Base-by-base conservation (phyloP, 2,888 invertebrate genomes). In the Xylocampa areola region DNA sequence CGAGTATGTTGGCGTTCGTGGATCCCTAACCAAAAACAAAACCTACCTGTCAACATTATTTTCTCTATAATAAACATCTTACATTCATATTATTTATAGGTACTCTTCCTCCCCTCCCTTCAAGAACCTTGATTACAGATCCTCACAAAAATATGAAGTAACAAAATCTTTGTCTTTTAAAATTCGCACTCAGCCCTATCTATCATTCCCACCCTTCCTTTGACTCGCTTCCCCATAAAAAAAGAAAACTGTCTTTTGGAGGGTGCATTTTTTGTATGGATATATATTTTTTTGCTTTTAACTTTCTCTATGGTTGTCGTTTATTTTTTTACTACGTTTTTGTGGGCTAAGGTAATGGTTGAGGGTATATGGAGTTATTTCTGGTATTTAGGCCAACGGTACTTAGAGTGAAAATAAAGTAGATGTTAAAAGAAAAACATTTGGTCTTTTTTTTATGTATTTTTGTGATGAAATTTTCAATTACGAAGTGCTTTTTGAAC, bases 161-260 rank as follows among this genome's bases (percentile, higher is more conserved):
- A 76, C 58, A 62, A 60, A 67, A 59, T 74, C 59, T 70, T 74
- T 73, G 55, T 74, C 50, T 70, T 61, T 62, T 61, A 44, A 74
- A 71, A 62, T 51, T 64, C 52, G 53, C 52, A 65, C 64, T 64
- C 63, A 39, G 41, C 23, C 51, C 53, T 66, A 77, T 77, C 70
- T 73, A 60, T 77, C 73, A 69, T 63, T 55, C 19, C 32, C 37
- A 33, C 47, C 72, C 66, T 62, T 68, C 58, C 48, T 58, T 65
- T 61, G 55, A 65, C 62, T 63, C 39, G 17, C 35, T n/a, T 55
- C 17, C 33, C 55, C 44, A 59, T 71, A 65, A 76, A 72, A 74
- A 72, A 76, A 77, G 50, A n/a, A 72, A 71, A 77, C 73, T 60
- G 63, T 64, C 54, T 77, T 76, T 58, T 37, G 41, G 58, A 58